A percentile compares a stretch with the other conserved stretches of the same genome.
These are phyloP conservation scores for Pipa parva DNA, from an alignment of 2,113 vertebrate species.

Conservation along the genomic window DNA sequence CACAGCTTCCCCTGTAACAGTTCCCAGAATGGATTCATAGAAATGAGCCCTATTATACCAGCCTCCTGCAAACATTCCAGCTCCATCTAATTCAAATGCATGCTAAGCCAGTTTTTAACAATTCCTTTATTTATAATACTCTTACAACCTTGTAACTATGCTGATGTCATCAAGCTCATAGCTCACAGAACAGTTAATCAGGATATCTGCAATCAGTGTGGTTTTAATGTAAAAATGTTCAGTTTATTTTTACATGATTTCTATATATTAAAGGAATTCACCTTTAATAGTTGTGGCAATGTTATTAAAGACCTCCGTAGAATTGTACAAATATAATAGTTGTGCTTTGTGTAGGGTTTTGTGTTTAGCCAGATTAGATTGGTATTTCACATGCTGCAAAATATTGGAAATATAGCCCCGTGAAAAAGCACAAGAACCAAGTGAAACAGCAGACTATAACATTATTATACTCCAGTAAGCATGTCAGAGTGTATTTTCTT, in stretches of 20 bases:
- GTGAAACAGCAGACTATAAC: constrained; percentile 44
- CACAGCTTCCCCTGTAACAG: constrained; percentile 44
- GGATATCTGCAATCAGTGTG: constrained; percentile 44
- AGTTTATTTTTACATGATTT: too few species aligned
- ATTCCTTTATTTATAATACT: constrained; percentile 64
- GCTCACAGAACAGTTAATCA: constrained; percentile 62
- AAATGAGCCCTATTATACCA: constrained; percentile 42
- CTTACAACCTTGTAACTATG: constrained; percentile 65
- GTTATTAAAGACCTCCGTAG: too few species aligned
- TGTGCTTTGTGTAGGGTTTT: too few species aligned
- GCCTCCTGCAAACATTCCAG: constrained; percentile 35
- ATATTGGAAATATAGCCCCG: constrained; percentile 37
- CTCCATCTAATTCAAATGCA: constrained; percentile 65
- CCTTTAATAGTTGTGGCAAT: too few species aligned
- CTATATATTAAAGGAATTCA: too few species aligned
- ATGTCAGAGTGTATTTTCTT: constrained; percentile 39
- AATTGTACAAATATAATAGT: too few species aligned
- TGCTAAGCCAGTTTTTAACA: constrained; percentile 51
- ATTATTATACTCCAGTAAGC: constrained; percentile 47
- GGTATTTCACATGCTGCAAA: constrained; percentile 30
- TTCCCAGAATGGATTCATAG: constrained; percentile 42
- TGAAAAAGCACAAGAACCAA: constrained; percentile 44
- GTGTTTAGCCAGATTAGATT: background rate
- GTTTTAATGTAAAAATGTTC: constrained; percentile 54
- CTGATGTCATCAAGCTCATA: constrained; percentile 68